Conservation (phyloP, 2,888 invertebrate species). For the Orthonychiurus folsomi region DNA sequence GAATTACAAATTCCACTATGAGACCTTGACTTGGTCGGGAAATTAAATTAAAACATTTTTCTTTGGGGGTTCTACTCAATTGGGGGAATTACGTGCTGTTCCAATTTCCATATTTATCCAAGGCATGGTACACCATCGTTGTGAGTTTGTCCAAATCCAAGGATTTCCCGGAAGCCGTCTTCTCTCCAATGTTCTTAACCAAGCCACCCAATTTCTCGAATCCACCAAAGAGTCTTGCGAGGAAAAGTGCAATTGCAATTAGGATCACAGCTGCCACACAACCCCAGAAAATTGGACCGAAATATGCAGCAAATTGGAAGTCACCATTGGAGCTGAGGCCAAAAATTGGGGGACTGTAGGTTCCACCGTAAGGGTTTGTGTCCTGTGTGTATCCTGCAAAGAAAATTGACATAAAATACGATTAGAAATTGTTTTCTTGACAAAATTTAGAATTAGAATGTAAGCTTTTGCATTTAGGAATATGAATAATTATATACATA, state of each 20-base stretch:
- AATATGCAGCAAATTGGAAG: slow-evolving; percentile 33
- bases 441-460: too few relatives aligned
- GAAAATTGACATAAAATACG: background rate
- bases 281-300: slow-evolving; percentile 35
- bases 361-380: background rate
- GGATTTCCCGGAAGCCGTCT: slow-evolving; percentile 19
- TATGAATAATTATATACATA: too few relatives aligned
- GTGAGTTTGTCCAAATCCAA: slow-evolving; percentile 37
- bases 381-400: slow-evolving; percentile 1
- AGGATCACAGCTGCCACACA: slow-evolving; percentile 20
- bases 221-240: slow-evolving; percentile 25
- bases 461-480: too few relatives aligned
- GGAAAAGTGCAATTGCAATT: slow-evolving; percentile 17
- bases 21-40: too few relatives aligned
- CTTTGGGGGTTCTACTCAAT: too few relatives aligned
- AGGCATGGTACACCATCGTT: slow-evolving; percentile 33
- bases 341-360: slow-evolving; percentile 16
- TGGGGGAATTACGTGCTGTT: too few relatives aligned
- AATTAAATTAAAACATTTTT: too few relatives aligned
- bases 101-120: slow-evolving; percentile 29
- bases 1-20: too few relatives aligned
- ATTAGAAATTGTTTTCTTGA: too few relatives aligned
- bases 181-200: slow-evolving; percentile 19
- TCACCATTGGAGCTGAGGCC: slow-evolving; percentile 31
- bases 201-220: slow-evolving; percentile 28